Percentiles rank a stretch among this genome's conserved stretches.
phyloP scores from a whole-genome alignment of 2,888 invertebrate species.

The Teinopalpus imperialis region DNA sequence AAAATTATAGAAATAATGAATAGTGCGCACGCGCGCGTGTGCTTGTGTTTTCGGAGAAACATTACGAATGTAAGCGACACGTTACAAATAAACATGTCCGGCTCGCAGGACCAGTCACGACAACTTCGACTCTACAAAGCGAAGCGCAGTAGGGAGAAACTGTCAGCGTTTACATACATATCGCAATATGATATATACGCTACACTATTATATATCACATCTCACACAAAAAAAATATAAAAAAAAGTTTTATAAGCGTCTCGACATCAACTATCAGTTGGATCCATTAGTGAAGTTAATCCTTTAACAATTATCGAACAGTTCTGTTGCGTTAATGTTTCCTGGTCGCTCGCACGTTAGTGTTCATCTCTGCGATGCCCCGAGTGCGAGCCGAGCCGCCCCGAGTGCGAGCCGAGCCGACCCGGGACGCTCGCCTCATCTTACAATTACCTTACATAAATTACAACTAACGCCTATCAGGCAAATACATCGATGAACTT shows the following conservation, averaged over 20 bases:
- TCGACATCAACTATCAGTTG: background rate
- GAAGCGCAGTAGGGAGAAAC: conserved; percentile 44
- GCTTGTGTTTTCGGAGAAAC: no score
- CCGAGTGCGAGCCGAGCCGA: no score
- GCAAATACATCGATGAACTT: background rate
- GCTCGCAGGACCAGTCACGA: conserved; percentile 6
- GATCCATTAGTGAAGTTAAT: background rate
- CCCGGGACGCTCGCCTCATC: conserved; percentile 10
- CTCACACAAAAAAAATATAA: conserved; percentile 47
- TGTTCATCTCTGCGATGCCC: no score
- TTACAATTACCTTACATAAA: conserved; percentile 15
- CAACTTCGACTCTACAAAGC: conserved; percentile 43
- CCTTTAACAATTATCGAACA: background rate
- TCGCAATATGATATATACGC: conserved; percentile 42
- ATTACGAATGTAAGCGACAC: conserved; percentile 9
- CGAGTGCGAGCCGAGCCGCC: no score
- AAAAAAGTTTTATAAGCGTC: conserved; percentile 8
- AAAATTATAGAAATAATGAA: no score
- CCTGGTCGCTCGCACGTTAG: no score
- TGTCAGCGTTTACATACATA: conserved; percentile 35
- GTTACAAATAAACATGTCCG: conserved; percentile 16
- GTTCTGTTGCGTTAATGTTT: no score
- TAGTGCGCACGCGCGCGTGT: no score
- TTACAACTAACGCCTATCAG: conserved; percentile 13
- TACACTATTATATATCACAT: conserved; percentile 68